Percentiles rank a stretch among this genome's conserved stretches.
Conservation (phyloP, 2,888 invertebrate species). For the Troilus luridus region DNA sequence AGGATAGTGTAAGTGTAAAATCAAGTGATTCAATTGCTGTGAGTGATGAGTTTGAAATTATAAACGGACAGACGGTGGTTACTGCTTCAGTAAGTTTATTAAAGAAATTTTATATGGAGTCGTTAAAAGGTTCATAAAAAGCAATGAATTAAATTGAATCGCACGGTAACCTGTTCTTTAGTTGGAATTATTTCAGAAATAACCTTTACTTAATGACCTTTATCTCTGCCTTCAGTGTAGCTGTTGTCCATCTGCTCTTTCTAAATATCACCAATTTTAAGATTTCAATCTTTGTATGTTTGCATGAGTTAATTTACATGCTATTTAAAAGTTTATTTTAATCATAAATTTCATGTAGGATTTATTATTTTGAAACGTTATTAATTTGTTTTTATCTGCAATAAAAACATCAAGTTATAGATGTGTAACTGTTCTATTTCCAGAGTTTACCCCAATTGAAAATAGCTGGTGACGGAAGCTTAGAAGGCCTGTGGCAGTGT, state of each 20-base stretch:
- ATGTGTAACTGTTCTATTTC: constrained; percentile 23
- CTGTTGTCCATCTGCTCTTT: background rate
- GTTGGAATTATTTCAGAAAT: background rate
- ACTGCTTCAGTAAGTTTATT: constrained; percentile 60
- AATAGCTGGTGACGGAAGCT: constrained; percentile 73
- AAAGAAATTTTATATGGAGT: background rate
- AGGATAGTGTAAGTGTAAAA: constrained; percentile 77
- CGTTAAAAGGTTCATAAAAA: background rate
- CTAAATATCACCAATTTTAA: constrained; percentile 8
- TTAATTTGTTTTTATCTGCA: background rate
- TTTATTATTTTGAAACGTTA: background rate
- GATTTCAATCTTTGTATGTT: background rate
- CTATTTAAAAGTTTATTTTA: background rate
- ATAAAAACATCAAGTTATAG: background rate
- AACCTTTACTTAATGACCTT: constrained; percentile 26
- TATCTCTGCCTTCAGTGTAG: background rate
- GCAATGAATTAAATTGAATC: background rate
- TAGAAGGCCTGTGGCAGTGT: constrained; percentile 76
- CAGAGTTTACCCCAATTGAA: constrained; percentile 66
- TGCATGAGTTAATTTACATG: background rate
- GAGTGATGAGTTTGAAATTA: constrained; percentile 80
- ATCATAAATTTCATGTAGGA: background rate
- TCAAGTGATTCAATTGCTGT: constrained; percentile 79
- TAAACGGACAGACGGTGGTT: constrained; percentile 71
- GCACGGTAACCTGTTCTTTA: background rate